A percentile compares a stretch with the other conserved stretches of the same genome.
Evolutionary conservation across 2,113 vertebrate genomes (phyloP).

Genomic region (Platichthys stellatus): DNA sequence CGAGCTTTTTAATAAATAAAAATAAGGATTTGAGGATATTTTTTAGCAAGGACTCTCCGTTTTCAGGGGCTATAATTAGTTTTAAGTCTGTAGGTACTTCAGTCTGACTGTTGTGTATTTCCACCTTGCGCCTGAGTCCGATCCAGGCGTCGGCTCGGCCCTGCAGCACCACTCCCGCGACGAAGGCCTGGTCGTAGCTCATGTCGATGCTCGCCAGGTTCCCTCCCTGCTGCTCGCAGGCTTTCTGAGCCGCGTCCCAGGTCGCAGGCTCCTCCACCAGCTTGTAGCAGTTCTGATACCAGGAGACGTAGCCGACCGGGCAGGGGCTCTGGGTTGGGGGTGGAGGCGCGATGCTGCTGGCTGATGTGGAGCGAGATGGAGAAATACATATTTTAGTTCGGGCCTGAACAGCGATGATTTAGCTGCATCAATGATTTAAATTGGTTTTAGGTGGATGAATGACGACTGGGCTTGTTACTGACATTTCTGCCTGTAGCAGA

Average conservation of each 20-base stretch:
- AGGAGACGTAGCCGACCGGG: slow-evolving; percentile 74
- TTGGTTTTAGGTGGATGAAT: background rate
- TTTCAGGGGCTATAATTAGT: too few species aligned
- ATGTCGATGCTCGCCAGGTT: slow-evolving; percentile 83
- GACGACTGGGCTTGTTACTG: slow-evolving; percentile 13
- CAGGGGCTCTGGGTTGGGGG: slow-evolving; percentile 76
- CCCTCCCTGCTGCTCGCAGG: slow-evolving; percentile 67
- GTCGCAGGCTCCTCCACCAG: slow-evolving; percentile 69
- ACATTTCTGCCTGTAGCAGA: slow-evolving; percentile 84
- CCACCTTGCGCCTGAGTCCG: slow-evolving; percentile 78
- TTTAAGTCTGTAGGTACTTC: background rate
- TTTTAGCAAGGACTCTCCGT: too few species aligned
- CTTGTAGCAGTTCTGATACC: slow-evolving; percentile 83
- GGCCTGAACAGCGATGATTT: background rate
- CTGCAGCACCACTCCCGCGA: slow-evolving; percentile 76
- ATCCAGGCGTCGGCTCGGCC: slow-evolving; percentile 79
- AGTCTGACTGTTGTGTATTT: background rate
- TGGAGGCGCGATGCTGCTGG: slow-evolving; percentile 69
- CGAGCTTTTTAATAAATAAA: background rate
- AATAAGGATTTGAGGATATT: too few species aligned
- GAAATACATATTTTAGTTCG: background rate
- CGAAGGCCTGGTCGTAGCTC: slow-evolving; percentile 85
- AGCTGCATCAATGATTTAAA: background rate
- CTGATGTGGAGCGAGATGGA: slow-evolving; percentile 59
- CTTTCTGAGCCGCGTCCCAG: slow-evolving; percentile 74